A percentile compares a stretch with the other conserved stretches of the same genome.
phyloP scores from a whole-genome alignment of 2,888 invertebrate genomes.

The Alloplasta piceator region DNA sequence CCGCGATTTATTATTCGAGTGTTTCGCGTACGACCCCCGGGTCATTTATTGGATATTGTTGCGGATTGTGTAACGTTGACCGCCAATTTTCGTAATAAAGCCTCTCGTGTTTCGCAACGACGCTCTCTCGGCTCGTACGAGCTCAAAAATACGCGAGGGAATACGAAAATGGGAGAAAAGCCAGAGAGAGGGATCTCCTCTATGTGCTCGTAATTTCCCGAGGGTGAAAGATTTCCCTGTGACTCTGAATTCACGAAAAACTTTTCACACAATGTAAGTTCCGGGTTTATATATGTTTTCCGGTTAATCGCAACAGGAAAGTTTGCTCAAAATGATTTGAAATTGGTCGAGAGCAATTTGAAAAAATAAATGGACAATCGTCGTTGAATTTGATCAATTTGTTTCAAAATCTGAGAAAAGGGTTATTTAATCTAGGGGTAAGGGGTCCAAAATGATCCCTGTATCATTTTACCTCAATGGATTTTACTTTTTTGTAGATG shows the following conservation, averaged over 20 bases:
- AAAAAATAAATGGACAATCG: too few species aligned
- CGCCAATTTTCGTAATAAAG: constrained; percentile 18
- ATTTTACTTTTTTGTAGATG: too few species aligned
- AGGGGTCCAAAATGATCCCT: too few species aligned
- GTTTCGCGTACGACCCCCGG: neutral
- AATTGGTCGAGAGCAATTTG: too few species aligned
- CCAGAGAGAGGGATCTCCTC: constrained; percentile 35
- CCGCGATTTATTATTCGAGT: constrained; percentile 15
- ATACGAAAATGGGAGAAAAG: constrained; percentile 4
- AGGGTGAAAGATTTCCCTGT: constrained; percentile 42
- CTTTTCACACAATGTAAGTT: too few species aligned
- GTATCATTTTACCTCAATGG: too few species aligned
- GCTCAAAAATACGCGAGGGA: constrained; percentile 3
- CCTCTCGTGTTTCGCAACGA: constrained; percentile 26
- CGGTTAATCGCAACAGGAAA: too few species aligned
- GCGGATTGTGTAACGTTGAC: neutral
- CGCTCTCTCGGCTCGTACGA: neutral
- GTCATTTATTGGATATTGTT: neutral
- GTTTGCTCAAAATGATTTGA: too few species aligned
- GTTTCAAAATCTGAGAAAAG: too few species aligned
- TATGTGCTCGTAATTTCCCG: constrained; percentile 60
- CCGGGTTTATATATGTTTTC: too few species aligned
- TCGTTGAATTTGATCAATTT: too few species aligned
- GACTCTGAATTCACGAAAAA: neutral
- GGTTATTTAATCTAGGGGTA: too few species aligned